phyloP scores from a whole-genome alignment of 1,140 invertebrate species.

The Uloborus diversus region DNA sequence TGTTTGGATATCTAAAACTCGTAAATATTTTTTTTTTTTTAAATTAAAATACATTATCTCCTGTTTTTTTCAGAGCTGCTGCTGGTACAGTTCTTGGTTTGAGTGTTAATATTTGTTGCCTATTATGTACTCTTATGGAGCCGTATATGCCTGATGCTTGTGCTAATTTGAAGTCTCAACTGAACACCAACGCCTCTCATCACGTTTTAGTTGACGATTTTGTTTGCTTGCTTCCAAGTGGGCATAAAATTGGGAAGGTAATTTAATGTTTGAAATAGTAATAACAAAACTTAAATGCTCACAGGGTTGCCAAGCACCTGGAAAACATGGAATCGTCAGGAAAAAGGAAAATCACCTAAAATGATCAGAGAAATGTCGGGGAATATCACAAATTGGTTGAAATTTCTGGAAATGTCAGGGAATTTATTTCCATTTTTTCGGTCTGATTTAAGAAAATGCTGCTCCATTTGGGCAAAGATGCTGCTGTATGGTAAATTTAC shows the following conservation, averaged over 20 bases:
- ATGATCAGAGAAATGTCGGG: no score
- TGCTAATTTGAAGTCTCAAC: conserved; percentile 75
- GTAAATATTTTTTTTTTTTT: conserved; percentile 5
- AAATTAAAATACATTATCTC: conserved; percentile 14
- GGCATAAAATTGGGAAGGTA: conserved; percentile 89
- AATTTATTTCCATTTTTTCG: no score
- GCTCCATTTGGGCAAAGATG: no score
- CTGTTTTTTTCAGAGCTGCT: conserved; percentile 64
- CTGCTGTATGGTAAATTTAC: neutral
- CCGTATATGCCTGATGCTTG: conserved; percentile 92
- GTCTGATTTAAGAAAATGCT: neutral
- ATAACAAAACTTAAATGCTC: no score
- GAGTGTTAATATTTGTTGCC: conserved; percentile 83
- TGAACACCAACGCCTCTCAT: conserved; percentile 71
- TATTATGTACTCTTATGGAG: conserved; percentile 82
- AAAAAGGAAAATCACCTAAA: no score
- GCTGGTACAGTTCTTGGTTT: conserved; percentile 88
- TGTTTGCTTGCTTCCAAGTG: conserved; percentile 74
- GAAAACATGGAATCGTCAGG: no score
- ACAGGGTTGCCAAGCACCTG: no score
- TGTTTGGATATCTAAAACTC: no score
- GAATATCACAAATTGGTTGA: no score
- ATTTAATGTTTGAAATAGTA: conserved; percentile 21
- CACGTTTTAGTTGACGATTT: conserved; percentile 73
- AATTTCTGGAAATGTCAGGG: no score